Conservation (phyloP, 2,888 invertebrate genomes). For the Cephus nigrinus region DNA sequence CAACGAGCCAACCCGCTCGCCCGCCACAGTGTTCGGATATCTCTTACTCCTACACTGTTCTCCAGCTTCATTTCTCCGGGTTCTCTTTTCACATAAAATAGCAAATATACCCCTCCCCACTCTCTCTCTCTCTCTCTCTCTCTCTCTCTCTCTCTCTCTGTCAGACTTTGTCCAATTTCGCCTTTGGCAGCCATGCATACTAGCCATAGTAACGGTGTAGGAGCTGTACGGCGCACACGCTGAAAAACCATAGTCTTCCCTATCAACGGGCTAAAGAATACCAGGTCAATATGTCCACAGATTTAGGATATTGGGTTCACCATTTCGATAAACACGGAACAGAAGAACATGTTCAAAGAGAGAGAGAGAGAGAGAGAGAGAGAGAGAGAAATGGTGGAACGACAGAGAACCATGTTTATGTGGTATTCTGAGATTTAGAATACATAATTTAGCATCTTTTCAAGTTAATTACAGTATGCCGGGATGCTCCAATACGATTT, state of each 20-base stretch:
- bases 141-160: constrained; percentile 1
- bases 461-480: no score
- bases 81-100: neutral
- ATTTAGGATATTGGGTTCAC: no score
- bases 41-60: neutral
- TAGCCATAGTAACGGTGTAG: no score
- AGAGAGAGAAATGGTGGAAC: neutral
- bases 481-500: no score
- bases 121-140: constrained; percentile 1
- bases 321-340: constrained; percentile 6
- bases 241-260: no score
- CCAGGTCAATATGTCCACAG: no score
- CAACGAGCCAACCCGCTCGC: no score
- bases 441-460: no score
- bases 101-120: neutral
- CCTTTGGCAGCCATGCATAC: neutral
- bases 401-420: neutral
- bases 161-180: neutral
- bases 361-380: constrained; percentile 12
- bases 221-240: no score
- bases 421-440: no score
- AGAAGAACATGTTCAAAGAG: constrained; percentile 16
- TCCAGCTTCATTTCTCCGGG: neutral
- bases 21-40: neutral
- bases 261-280: no score